Conservation (phyloP, 2,888 invertebrate genomes). For the Synanthedon myopaeformis region DNA sequence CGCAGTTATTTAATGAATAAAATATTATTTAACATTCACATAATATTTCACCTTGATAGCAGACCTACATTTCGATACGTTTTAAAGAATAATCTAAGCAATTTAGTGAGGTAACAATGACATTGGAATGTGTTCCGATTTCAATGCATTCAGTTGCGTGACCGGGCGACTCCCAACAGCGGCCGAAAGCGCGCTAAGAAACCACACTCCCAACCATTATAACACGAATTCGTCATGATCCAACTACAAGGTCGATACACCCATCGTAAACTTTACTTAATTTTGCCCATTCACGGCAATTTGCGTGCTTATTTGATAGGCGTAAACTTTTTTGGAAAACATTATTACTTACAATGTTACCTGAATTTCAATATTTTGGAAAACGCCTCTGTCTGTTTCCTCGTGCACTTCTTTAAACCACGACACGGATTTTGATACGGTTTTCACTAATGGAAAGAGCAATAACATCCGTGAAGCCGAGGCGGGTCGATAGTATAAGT, state of each 20-base stretch:
- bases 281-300: not conserved
- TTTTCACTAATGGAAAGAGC: too few relatives aligned
- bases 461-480: too few relatives aligned
- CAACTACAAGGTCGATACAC: conserved; percentile 28
- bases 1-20: too few relatives aligned
- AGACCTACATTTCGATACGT: not conserved
- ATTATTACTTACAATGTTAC: too few relatives aligned
- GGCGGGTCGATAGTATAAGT: too few relatives aligned
- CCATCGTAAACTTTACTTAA: conserved; percentile 9
- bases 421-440: too few relatives aligned
- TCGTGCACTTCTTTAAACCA: too few relatives aligned
- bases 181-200: conserved; percentile 6
- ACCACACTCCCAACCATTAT: conserved; percentile 13
- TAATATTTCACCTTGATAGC: conserved; percentile 5
- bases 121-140: conserved; percentile 21
- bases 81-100: conserved; percentile 6
- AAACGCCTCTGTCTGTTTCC: too few relatives aligned
- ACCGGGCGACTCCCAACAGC: not conserved
- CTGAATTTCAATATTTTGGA: too few relatives aligned
- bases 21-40: too few relatives aligned
- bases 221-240: conserved; percentile 30
- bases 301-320: not conserved
- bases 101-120: conserved; percentile 22
- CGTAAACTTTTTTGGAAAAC: too few relatives aligned
- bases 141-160: conserved; percentile 13